A percentile compares a stretch with the other conserved stretches of the same genome.
Conservation (phyloP, 2,113 vertebrate genomes). For the human (Homo sapiens) region GRCh38 chr3:170595001-170595500, state of each 20-base stretch:
- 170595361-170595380: neutral
- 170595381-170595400: neutral
- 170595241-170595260: neutral
- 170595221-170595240: neutral
- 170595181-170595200: neutral
- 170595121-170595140: neutral
- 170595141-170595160: neutral
- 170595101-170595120: neutral
- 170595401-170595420: neutral
- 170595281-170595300: neutral
- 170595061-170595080: neutral
- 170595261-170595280: neutral
- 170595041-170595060: neutral
- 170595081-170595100: neutral
- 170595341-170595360: too few relatives aligned
- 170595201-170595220: neutral
- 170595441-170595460: neutral
- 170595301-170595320: too few relatives aligned
- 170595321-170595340: neutral
- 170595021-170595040: neutral
- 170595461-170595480: neutral
- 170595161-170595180: neutral
- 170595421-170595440: neutral
- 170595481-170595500: neutral
- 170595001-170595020: neutral